Conservation (phyloP, 2,797 vertebrate species). For the Masticophis lateralis region DNA sequence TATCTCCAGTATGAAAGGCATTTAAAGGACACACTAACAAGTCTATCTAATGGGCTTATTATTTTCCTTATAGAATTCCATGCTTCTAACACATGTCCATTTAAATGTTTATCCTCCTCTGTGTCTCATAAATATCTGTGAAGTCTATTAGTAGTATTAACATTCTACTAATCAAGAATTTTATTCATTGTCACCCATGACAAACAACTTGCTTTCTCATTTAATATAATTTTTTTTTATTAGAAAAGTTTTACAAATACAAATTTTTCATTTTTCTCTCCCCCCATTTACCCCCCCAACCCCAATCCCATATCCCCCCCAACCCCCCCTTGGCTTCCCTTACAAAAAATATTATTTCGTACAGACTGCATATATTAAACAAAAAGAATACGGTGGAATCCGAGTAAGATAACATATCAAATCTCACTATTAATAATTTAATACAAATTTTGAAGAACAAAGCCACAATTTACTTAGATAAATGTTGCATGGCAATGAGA, state of each 20-base stretch:
- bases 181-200: neutral
- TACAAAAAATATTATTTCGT: too few relatives aligned
- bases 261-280: too few relatives aligned
- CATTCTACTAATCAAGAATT: neutral
- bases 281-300: too few relatives aligned
- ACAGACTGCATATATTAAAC: too few relatives aligned
- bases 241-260: too few relatives aligned
- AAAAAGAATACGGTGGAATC: too few relatives aligned
- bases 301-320: too few relatives aligned
- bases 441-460: neutral
- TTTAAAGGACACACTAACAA: neutral
- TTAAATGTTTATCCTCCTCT: neutral
- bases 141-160: neutral
- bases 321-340: too few relatives aligned
- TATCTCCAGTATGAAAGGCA: neutral
- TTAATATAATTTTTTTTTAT: neutral
- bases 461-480: neutral
- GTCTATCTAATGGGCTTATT: neutral
- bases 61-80: neutral
- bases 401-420: too few relatives aligned
- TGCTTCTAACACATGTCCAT: neutral
- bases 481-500: neutral
- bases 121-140: neutral
- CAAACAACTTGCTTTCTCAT: neutral
- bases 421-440: neutral